Conservation (phyloP, 2,888 invertebrate genomes). For the Andricus quercusramuli region DNA sequence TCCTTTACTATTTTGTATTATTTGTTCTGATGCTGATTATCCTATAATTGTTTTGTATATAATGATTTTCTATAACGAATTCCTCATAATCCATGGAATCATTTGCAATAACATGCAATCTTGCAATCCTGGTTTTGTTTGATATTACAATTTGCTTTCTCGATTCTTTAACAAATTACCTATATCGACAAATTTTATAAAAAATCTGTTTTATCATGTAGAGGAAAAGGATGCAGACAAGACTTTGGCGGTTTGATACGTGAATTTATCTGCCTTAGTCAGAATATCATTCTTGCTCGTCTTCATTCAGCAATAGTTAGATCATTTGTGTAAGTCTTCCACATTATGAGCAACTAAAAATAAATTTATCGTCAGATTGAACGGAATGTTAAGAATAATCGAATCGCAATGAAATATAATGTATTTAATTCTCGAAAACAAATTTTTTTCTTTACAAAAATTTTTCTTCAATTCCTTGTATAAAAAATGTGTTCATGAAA, state of each 20-base stretch:
- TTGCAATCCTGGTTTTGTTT: too few relatives aligned
- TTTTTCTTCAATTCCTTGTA: neutral
- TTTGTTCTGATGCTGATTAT: too few relatives aligned
- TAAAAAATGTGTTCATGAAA: too few relatives aligned
- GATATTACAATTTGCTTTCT: too few relatives aligned
- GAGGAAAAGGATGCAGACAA: conserved; percentile 72
- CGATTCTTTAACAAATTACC: too few relatives aligned
- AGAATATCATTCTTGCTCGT: neutral
- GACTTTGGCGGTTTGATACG: conserved; percentile 41
- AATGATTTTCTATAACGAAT: too few relatives aligned
- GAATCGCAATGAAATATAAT: neutral
- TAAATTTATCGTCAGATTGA: neutral
- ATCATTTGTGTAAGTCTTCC: conserved; percentile 20
- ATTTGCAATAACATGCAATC: too few relatives aligned
- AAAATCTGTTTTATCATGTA: conserved; percentile 40
- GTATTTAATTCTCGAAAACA: neutral
- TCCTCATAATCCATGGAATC: too few relatives aligned
- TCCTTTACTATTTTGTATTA: too few relatives aligned
- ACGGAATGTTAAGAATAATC: neutral
- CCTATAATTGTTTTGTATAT: too few relatives aligned
- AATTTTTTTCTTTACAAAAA: too few relatives aligned
- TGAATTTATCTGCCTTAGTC: conserved; percentile 17
- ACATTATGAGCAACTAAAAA: neutral
- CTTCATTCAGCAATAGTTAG: conserved; percentile 3
- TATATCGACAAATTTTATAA: conserved; percentile 29